These are phyloP conservation scores for Mustela erminea DNA, from an alignment of 2,797 vertebrate genomes.

Conservation along the genomic window DNA sequence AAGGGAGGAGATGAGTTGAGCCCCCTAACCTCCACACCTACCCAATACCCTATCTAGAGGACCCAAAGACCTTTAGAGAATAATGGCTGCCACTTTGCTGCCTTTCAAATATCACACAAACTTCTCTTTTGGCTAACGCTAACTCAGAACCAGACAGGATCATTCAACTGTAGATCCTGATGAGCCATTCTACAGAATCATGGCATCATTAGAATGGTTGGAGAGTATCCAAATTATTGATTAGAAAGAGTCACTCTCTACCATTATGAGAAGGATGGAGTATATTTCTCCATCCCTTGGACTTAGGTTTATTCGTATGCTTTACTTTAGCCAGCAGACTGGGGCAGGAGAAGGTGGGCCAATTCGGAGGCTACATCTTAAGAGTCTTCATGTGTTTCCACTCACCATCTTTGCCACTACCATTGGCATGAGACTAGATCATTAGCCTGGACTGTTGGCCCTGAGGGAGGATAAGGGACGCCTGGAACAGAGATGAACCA, in stretches of 20 bases:
- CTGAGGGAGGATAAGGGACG: not conserved
- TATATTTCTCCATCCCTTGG: not conserved
- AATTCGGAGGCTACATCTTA: not conserved
- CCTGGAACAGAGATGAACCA: not conserved
- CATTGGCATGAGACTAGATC: not conserved
- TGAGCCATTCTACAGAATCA: not conserved
- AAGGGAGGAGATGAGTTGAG: too few species aligned
- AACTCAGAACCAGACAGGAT: not conserved
- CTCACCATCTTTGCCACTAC: not conserved
- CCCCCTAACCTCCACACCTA: not conserved
- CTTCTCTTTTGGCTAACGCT: not conserved
- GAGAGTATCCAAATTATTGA: not conserved
- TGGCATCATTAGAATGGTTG: not conserved
- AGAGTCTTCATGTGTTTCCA: not conserved
- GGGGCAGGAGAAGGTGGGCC: too few species aligned
- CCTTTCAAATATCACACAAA: not conserved
- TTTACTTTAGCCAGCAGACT: not conserved
- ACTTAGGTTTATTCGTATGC: not conserved
- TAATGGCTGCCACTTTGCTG: rapidly evolving
- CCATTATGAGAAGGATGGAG: not conserved
- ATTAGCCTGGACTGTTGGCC: not conserved
- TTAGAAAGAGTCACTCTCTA: not conserved
- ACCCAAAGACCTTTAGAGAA: not conserved
- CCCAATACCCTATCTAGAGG: not conserved
- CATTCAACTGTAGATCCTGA: not conserved